Evolutionary conservation across 2,888 invertebrate genomes (phyloP).

Genomic region (Ophion ellenae): DNA sequence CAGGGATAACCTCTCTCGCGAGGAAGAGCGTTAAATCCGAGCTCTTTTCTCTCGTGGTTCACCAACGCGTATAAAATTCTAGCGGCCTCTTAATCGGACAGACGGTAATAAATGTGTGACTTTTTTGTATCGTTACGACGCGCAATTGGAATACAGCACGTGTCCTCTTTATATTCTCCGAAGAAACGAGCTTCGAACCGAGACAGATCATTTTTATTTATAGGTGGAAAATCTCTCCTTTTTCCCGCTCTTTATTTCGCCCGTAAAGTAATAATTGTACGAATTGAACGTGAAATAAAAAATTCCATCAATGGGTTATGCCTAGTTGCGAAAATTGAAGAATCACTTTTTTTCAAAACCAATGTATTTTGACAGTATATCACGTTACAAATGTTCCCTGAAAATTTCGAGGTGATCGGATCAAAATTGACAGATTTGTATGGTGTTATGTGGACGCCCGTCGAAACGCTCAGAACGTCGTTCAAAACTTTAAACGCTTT

Average conservation of each 20-base stretch:
- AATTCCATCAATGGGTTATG: neutral
- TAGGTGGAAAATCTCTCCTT: neutral
- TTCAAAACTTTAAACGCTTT: too few species aligned
- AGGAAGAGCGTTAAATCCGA: conserved; percentile 24
- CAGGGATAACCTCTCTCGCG: conserved; percentile 25
- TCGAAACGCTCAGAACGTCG: too few species aligned
- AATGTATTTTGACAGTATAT: too few species aligned
- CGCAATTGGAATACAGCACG: conserved; percentile 25
- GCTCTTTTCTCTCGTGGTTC: conserved; percentile 39
- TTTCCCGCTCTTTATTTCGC: neutral
- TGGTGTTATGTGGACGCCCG: too few species aligned
- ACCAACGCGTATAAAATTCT: conserved; percentile 23
- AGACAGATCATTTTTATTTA: conserved; percentile 3
- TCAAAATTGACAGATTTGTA: too few species aligned
- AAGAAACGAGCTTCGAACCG: conserved; percentile 4
- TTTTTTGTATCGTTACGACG: conserved; percentile 24
- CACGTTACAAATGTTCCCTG: too few species aligned
- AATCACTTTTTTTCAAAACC: too few species aligned
- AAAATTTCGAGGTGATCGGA: too few species aligned
- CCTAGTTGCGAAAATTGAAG: too few species aligned
- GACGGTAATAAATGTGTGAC: conserved; percentile 41
- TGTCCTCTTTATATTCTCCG: conserved; percentile 15
- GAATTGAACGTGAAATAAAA: neutral
- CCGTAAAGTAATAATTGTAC: neutral
- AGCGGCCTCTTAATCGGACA: conserved; percentile 33